Percentiles rank a stretch among this genome's conserved stretches.
Conservation (phyloP, 2,797 vertebrate genomes). For the Ambastaia sidthimunki region DNA sequence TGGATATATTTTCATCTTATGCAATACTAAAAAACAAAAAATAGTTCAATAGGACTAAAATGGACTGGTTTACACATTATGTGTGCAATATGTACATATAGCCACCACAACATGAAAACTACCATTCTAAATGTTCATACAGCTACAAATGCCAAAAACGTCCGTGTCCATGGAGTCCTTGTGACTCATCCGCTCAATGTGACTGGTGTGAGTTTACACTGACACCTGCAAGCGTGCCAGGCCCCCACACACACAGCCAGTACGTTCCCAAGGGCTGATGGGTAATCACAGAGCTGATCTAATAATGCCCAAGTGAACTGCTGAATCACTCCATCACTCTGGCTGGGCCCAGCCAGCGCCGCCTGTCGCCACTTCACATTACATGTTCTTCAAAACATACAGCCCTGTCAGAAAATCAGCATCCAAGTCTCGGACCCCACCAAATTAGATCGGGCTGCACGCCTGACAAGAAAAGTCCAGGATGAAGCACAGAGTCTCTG, state of each 20-base stretch:
- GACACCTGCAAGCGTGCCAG: constrained; percentile 44
- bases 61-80: not conserved
- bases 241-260: constrained; percentile 27
- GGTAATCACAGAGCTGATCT: constrained; percentile 58
- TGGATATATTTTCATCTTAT: not conserved
- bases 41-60: not conserved
- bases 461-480: constrained; percentile 62
- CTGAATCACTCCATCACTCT: constrained; percentile 61
- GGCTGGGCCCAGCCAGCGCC: constrained; percentile 38
- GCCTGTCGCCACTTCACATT: constrained; percentile 65
- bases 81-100: not conserved
- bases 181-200: constrained; percentile 7
- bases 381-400: constrained; percentile 67
- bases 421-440: constrained; percentile 65
- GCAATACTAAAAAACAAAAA: not conserved
- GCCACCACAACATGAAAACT: constrained; percentile 21
- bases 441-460: constrained; percentile 66
- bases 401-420: constrained; percentile 65
- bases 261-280: constrained; percentile 45
- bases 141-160: constrained; percentile 14
- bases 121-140: constrained; percentile 43
- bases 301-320: constrained; percentile 60
- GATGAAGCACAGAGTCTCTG: constrained; percentile 56
- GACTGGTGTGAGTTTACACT: constrained; percentile 27
- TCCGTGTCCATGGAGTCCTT: not conserved